Conservation (phyloP, 2,113 vertebrate genomes). For the Pao palembangensis region DNA sequence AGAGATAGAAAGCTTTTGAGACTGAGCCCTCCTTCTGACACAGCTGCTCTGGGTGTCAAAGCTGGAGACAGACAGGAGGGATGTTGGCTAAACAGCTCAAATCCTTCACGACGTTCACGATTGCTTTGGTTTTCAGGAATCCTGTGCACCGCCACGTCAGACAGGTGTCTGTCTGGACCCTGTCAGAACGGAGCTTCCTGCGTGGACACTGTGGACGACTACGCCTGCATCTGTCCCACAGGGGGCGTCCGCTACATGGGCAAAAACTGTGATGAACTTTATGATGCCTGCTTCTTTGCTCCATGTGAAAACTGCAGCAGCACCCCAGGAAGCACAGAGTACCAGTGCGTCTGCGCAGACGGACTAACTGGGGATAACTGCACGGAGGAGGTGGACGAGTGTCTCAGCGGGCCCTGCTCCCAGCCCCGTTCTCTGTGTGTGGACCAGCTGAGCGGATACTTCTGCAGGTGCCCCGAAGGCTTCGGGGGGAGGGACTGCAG, state of each 20-base stretch:
- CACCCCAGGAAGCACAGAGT: slow-evolving; percentile 61
- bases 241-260: slow-evolving; percentile 74
- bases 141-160: slow-evolving; percentile 63
- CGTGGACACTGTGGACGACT: slow-evolving; percentile 71
- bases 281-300: slow-evolving; percentile 71
- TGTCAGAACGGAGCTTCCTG: slow-evolving; percentile 84
- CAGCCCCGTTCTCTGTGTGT: slow-evolving; percentile 67
- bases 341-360: slow-evolving; percentile 70
- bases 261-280: slow-evolving; percentile 74
- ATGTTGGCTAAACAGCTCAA: not conserved
- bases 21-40: too few relatives aligned
- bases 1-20: too few relatives aligned
- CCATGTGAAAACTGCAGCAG: slow-evolving; percentile 70
- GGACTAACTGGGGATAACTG: slow-evolving; percentile 69
- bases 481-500: slow-evolving; percentile 68
- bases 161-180: slow-evolving; percentile 76
- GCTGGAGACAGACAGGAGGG: too few relatives aligned
- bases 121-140: slow-evolving; percentile 55
- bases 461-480: slow-evolving; percentile 75
- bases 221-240: slow-evolving; percentile 75
- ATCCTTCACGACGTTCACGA: not conserved
- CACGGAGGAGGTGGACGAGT: slow-evolving; percentile 57
- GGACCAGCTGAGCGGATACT: slow-evolving; percentile 64
- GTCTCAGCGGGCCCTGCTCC: slow-evolving; percentile 75
- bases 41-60: too few relatives aligned